Evolutionary conservation across 2,113 vertebrate species (phyloP), one percentile per base, ranked within the genome.

Genomic region (Scomber japonicus): DNA sequence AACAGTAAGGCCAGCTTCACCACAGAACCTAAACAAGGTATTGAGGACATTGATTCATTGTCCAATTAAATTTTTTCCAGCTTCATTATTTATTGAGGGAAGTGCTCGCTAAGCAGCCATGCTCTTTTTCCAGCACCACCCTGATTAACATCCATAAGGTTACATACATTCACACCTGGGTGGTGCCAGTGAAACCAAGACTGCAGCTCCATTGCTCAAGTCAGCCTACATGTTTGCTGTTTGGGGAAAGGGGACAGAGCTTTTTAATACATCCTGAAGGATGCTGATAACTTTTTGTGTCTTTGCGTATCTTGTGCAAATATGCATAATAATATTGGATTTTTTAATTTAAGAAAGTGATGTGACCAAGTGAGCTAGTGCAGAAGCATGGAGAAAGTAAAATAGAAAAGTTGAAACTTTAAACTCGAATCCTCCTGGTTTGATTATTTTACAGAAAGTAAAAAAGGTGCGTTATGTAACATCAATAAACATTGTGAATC

Each of bases 11-110:
- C 48, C 46, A 76, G 62, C 49, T 49, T 55, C 51, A 24, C 90
- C 84, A 72, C 84, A 75, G 40, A 90, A 86, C 68, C 56, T 75
- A 82, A 86, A 89, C 83, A 88, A 75, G 55, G 71, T 71, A 80
- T 75, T 17, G 35, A 75, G 65, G 80, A 91, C 68, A 51, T 51
- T 31, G 76, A 88, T 83, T 85, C 71, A 73, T 71, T 69, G 76
- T 80, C 67, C 27, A 84, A 78, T 81, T 68, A 71, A 3, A 80
- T 55, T 66, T 83, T 82, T 80, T 69, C 72, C 56, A 49, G 66
- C 57, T 65, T 89, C 80, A 63, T 80, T 76, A 83, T 87, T 86
- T 74, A 87, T 83, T 71, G 56, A 83, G 60, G 13, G 63, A 53
- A 65, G 73, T 0, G 44, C 53, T 51, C 19, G 30, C 27, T 64